phyloP scores from a whole-genome alignment of 2,797 vertebrate species.

The Aulostomus chinensis region DNA sequence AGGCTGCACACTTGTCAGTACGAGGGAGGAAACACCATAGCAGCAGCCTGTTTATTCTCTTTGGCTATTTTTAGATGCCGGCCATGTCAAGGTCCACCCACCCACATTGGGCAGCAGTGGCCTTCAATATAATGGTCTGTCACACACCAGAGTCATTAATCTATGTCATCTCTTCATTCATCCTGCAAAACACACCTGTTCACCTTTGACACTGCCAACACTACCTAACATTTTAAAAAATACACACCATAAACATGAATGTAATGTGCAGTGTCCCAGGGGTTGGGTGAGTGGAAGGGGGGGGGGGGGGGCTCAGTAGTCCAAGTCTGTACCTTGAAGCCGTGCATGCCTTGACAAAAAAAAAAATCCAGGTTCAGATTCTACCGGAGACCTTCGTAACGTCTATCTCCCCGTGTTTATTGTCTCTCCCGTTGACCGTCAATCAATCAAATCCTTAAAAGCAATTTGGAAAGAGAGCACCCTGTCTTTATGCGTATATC shows the following conservation, averaged over 20 bases:
- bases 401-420: constrained; percentile 20
- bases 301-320: constrained; percentile 19
- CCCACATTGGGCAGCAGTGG: constrained; percentile 63
- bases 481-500: constrained; percentile 3
- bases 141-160: constrained; percentile 52
- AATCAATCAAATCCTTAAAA: constrained; percentile 47
- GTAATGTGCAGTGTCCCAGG: background rate
- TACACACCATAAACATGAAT: constrained; percentile 38
- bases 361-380: constrained; percentile 36
- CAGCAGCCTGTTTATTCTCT: constrained; percentile 62
- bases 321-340: constrained; percentile 16
- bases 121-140: constrained; percentile 61
- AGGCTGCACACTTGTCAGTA: constrained; percentile 47
- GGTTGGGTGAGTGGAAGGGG: too few relatives aligned
- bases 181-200: constrained; percentile 65
- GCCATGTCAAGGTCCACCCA: constrained; percentile 66
- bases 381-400: constrained; percentile 12
- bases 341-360: too few relatives aligned
- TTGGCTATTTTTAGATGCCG: constrained; percentile 69
- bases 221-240: constrained; percentile 46
- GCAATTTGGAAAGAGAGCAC: too few relatives aligned
- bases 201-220: constrained; percentile 34
- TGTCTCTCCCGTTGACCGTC: constrained; percentile 6
- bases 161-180: constrained; percentile 67
- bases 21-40: constrained; percentile 54